Conservation (phyloP, 2,797 vertebrate genomes). For the Anniella stebbinsi region DNA sequence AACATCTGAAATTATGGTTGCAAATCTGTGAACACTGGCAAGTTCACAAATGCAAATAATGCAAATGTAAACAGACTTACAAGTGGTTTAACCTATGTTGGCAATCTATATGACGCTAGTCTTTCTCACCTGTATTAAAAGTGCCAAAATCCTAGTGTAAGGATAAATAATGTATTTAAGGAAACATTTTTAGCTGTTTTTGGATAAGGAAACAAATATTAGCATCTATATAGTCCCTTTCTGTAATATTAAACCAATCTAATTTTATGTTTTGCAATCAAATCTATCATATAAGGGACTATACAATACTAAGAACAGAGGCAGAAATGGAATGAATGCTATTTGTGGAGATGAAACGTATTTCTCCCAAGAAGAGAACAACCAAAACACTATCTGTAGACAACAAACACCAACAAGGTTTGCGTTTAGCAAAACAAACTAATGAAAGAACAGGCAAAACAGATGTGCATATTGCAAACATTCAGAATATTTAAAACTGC, state of each 20-base stretch:
- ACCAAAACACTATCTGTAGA: constrained; percentile 55
- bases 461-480: constrained; percentile 58
- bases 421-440: constrained; percentile 65
- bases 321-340: constrained; percentile 71
- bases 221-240: constrained; percentile 79
- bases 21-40: neutral
- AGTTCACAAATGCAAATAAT: constrained; percentile 7
- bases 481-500: constrained; percentile 64
- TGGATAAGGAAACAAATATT: constrained; percentile 86
- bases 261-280: constrained; percentile 46
- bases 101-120: neutral
- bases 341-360: constrained; percentile 69
- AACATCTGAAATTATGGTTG: neutral
- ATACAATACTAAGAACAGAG: constrained; percentile 78
- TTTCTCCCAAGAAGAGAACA: constrained; percentile 60
- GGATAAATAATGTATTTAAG: neutral
- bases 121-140: constrained; percentile 45
- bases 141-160: constrained; percentile 37
- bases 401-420: constrained; percentile 53
- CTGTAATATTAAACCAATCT: constrained; percentile 48
- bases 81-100: neutral
- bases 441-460: constrained; percentile 67
- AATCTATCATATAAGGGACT: constrained; percentile 75
- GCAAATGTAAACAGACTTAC: neutral
- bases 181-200: constrained; percentile 83